A percentile compares a stretch with the other conserved stretches of the same genome.
These are phyloP conservation scores for Numida meleagris DNA, from an alignment of 2,113 vertebrate genomes.

Conservation along the genomic window DNA sequence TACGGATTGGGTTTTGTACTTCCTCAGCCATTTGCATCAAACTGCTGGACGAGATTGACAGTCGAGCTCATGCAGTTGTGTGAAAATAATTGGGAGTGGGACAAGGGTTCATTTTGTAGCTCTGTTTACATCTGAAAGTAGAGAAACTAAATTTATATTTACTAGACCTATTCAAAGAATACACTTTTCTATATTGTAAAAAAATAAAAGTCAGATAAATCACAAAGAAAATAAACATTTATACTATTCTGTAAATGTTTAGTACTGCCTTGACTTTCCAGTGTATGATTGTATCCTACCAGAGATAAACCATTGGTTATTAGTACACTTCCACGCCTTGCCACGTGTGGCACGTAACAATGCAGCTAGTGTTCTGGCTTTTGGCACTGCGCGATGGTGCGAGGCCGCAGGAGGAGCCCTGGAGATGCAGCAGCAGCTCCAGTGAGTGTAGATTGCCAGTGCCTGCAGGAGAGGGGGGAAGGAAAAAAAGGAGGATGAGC, in stretches of 20 bases:
- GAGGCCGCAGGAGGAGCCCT: not conserved
- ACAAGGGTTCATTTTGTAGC: conserved; percentile 81
- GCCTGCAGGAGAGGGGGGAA: not conserved
- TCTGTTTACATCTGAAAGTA: conserved; percentile 84
- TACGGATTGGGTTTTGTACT: conserved; percentile 71
- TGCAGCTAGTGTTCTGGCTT: not conserved
- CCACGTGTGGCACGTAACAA: not conserved
- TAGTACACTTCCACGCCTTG: not conserved
- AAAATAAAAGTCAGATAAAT: conserved; percentile 81
- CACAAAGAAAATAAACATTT: conserved; percentile 89
- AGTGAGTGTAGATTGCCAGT: not conserved
- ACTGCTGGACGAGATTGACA: conserved; percentile 73
- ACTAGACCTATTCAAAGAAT: conserved; percentile 85
- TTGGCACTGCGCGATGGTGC: not conserved
- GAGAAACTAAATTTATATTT: conserved; percentile 87
- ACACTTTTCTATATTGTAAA: conserved; percentile 90
- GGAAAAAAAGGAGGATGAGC: not conserved
- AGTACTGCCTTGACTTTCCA: not conserved
- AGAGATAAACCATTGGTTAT: not conserved
- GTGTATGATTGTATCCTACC: not conserved
- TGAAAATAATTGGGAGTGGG: conserved; percentile 70
- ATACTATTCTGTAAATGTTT: conserved; percentile 84
- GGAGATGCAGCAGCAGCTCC: not conserved
- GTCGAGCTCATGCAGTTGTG: conserved; percentile 67
- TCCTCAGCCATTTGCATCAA: conserved; percentile 79